Conservation (phyloP, 1,140 invertebrate genomes). For the Mizuhopecten yessoensis region DNA sequence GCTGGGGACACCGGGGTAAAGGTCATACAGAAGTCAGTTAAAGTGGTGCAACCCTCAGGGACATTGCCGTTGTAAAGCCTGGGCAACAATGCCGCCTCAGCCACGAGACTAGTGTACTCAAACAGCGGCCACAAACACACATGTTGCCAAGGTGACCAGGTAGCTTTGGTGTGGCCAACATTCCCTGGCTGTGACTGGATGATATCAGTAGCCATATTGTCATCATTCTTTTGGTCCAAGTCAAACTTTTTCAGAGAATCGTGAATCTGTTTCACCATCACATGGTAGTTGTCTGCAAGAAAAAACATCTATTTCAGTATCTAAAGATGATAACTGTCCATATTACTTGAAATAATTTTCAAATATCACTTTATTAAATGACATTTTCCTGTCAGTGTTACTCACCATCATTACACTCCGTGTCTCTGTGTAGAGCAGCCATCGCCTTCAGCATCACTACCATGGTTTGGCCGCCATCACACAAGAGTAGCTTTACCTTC, state of each 20-base stretch:
- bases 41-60: neutral
- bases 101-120: conserved; percentile 63
- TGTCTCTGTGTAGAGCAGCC: neutral
- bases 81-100: conserved; percentile 34
- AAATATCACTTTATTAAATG: too few relatives aligned
- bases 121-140: conserved; percentile 73
- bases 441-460: neutral
- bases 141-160: conserved; percentile 44
- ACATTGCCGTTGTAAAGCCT: neutral
- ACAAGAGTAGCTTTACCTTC: conserved; percentile 59
- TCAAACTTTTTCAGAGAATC: conserved; percentile 12
- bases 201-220: neutral
- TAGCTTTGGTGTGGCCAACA: conserved; percentile 8
- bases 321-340: too few relatives aligned
- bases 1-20: conserved; percentile 49
- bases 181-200: neutral
- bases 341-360: too few relatives aligned
- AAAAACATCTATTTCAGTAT: neutral
- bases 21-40: conserved; percentile 31
- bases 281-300: neutral
- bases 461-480: conserved; percentile 29
- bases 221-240: neutral
- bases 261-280: neutral
- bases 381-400: too few relatives aligned
- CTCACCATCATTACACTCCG: neutral